These are phyloP conservation scores for Digitonthophagus gazella DNA, from an alignment of 2,888 invertebrate genomes.

Conservation along the genomic window DNA sequence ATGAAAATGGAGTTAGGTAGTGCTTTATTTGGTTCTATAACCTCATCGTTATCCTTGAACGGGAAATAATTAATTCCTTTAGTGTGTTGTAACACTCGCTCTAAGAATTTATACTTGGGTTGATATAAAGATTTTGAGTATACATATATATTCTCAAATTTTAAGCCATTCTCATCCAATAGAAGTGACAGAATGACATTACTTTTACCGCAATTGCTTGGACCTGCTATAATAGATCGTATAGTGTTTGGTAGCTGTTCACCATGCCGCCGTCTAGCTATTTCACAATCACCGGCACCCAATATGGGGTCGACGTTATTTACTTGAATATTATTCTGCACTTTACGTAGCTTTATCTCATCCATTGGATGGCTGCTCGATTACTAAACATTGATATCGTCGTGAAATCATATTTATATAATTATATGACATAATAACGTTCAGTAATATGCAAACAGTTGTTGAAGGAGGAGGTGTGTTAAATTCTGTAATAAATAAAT, in stretches of 20 bases:
- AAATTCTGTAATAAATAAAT: constrained; percentile 31
- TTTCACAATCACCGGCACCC: background rate
- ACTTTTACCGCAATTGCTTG: constrained; percentile 44
- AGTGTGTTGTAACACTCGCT: constrained; percentile 28
- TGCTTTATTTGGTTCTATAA: constrained; percentile 31
- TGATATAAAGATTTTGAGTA: constrained; percentile 39
- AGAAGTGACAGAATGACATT: constrained; percentile 42
- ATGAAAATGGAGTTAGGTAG: constrained; percentile 41
- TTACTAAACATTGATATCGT: too few species aligned
- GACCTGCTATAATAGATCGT: constrained; percentile 19
- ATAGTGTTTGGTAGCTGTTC: background rate
- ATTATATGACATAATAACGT: background rate
- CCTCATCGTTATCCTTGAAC: constrained; percentile 24
- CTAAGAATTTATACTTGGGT: too few species aligned
- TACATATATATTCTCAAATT: constrained; percentile 45
- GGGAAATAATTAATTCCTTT: constrained; percentile 33
- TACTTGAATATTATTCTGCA: too few species aligned
- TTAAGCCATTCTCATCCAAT: constrained; percentile 40
- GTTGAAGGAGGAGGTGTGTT: constrained; percentile 25
- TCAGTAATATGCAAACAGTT: background rate
- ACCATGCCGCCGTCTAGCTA: background rate
- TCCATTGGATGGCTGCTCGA: background rate
- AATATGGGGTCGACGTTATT: too few species aligned
- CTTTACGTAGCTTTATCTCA: too few species aligned
- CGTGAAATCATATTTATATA: background rate